These are phyloP conservation scores for Prietella phreatophila DNA, from an alignment of 2,113 vertebrate species.

Conservation along the genomic window DNA sequence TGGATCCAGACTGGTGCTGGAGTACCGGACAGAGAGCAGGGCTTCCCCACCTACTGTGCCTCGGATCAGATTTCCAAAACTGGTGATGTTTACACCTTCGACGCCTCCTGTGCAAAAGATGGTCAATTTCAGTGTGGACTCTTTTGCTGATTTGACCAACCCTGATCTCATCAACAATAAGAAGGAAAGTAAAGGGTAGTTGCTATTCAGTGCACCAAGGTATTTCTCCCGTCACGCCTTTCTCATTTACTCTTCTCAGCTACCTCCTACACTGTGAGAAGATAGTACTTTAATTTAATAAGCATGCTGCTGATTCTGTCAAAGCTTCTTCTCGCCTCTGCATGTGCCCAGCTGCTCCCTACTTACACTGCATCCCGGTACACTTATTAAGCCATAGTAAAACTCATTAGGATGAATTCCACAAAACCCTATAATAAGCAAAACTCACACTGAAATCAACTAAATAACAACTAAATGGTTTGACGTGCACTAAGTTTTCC, in stretches of 20 bases:
- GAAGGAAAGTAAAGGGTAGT: not conserved
- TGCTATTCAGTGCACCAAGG: not conserved
- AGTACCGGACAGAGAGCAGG: slow-evolving; percentile 86
- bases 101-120: slow-evolving; percentile 70
- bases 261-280: slow-evolving; percentile 34
- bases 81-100: slow-evolving; percentile 87
- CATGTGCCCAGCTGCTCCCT: slow-evolving; percentile 7
- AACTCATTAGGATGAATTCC: not conserved
- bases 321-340: not conserved
- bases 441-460: not conserved
- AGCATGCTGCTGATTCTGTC: slow-evolving; percentile 32
- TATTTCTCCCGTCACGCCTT: not conserved
- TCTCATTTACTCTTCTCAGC: not conserved
- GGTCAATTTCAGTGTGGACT: not conserved
- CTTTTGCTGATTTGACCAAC: not conserved
- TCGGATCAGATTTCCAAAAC: slow-evolving; percentile 76
- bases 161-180: not conserved
- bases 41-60: slow-evolving; percentile 83
- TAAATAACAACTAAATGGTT: not conserved
- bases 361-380: not conserved
- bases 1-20: slow-evolving; percentile 82
- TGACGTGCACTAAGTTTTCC: not conserved
- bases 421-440: not conserved
- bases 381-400: slow-evolving; percentile 13
- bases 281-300: slow-evolving; percentile 39